These are phyloP conservation scores for Macheiramphus alcinus DNA, from an alignment of 2,113 vertebrate genomes.

Conservation along the genomic window DNA sequence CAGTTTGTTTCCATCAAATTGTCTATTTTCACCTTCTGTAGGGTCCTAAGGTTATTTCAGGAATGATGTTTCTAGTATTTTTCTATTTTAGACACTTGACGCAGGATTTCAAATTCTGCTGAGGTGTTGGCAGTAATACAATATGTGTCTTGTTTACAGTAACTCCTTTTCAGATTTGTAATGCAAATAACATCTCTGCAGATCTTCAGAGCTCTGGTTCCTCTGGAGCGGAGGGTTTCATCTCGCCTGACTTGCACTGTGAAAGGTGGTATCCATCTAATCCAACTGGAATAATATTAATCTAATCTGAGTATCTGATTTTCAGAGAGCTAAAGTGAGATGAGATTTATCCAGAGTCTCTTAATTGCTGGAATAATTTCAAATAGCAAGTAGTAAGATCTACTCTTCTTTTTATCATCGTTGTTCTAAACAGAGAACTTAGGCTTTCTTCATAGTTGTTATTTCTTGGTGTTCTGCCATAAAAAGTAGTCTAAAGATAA, in stretches of 20 bases:
- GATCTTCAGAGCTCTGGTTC: background rate
- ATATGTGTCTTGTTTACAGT: background rate
- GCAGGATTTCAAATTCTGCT: background rate
- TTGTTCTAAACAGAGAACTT: background rate
- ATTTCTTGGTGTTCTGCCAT: constrained; percentile 5
- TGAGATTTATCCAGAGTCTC: background rate
- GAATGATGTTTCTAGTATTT: background rate
- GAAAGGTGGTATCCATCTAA: background rate
- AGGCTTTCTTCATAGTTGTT: background rate
- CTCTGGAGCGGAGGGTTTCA: background rate
- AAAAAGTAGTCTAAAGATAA: background rate
- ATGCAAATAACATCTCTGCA: background rate
- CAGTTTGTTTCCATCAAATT: background rate
- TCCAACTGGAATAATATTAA: background rate
- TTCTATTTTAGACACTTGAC: background rate
- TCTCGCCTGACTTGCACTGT: background rate
- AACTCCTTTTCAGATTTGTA: background rate
- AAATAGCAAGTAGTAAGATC: background rate
- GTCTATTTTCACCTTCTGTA: background rate
- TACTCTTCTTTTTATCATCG: background rate
- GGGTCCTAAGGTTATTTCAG: background rate
- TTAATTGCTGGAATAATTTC: background rate
- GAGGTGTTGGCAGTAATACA: constrained; percentile 1
- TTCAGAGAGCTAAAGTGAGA: background rate
- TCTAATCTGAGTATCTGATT: background rate